Base-by-base conservation (phyloP, 2,888 invertebrate species). In the Caenorhabditis becei region DNA sequence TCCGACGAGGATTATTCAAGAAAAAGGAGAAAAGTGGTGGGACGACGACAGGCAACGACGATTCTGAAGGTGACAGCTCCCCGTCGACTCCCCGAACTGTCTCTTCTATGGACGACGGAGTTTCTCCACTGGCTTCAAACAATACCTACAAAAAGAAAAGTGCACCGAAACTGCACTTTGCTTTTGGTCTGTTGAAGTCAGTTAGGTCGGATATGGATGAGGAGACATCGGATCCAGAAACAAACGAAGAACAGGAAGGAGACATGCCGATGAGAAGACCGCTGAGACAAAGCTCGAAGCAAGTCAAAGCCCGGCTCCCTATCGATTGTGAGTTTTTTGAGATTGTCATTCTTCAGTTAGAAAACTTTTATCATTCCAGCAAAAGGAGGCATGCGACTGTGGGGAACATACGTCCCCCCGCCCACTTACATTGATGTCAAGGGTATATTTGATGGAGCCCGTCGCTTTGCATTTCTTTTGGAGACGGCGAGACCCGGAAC, bases 401-500 rank as follows among this genome's bases (percentile, higher is more conserved):
- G 87, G 87, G 85, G 83, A 16, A 58, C 77, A 0, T 77, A 84
- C 14, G 75, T 87, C 1, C 86, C 86, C 2, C 79, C 82, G n/a
- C 80, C 87, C n/a, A 74, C 70, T 11, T 58, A 59, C 2, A 65
- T 86, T 26, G 72, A 74, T 24, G 77, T 83, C n/a, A 82, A 80
- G 56, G 83, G 80, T 37, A 85, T 86, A 11, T 93, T 98, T 18
- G 94, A 94, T 89, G 94, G 95, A n/a, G 98, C 98, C 10, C 95
- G 97, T 93, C 93, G 95, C 53, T 95, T 99, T 91, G 95, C 95
- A 54, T 97, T 99, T 92, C 93, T 99, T 37, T 92, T 99, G 84
- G 98, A 99, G 92, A 96, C 96, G 11, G 97, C 97, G 86, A 95
- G 96, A 77, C 99, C 99, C 0, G 99, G 99, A 0, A 94, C 95